These are phyloP conservation scores for Mungos mungo DNA, from an alignment of 2,113 vertebrate genomes.

Conservation along the genomic window DNA sequence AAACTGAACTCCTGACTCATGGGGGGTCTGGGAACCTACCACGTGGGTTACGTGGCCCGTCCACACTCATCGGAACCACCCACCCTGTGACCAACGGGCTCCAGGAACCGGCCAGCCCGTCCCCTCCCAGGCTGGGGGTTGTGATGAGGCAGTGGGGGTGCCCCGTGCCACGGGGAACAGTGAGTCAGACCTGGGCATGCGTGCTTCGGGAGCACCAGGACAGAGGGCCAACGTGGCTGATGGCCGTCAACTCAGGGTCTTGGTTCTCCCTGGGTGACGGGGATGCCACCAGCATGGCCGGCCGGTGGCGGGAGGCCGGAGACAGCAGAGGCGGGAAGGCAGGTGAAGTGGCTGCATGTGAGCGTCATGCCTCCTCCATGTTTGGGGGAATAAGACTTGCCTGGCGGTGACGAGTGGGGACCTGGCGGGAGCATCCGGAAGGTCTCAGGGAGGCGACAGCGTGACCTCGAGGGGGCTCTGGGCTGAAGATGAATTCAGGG, in stretches of 20 bases:
- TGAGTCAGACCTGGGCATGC: not conserved
- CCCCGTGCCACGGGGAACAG: not conserved
- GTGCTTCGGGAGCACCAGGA: not conserved
- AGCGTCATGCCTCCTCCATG: not conserved
- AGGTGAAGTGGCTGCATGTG: not conserved
- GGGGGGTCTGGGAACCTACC: no score
- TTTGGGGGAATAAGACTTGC: not conserved
- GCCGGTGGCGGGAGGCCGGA: not conserved
- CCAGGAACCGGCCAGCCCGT: accelerated
- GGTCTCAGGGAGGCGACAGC: not conserved
- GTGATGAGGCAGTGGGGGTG: accelerated
- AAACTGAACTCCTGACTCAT: accelerated
- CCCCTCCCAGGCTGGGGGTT: not conserved
- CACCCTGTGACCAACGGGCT: accelerated
- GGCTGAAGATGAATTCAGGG: not conserved
- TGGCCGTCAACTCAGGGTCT: not conserved
- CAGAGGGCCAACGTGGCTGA: accelerated
- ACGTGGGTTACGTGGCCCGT: accelerated
- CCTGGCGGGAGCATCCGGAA: not conserved
- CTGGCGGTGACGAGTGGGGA: not conserved
- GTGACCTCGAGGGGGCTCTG: not conserved
- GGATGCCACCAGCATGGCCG: not conserved
- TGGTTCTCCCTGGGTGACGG: not conserved
- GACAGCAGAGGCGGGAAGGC: not conserved
- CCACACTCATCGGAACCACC: not conserved